Percentiles rank a stretch among this genome's conserved stretches.
Evolutionary conservation across 2,888 invertebrate genomes (phyloP).

Genomic region (Smittia aterrima): DNA sequence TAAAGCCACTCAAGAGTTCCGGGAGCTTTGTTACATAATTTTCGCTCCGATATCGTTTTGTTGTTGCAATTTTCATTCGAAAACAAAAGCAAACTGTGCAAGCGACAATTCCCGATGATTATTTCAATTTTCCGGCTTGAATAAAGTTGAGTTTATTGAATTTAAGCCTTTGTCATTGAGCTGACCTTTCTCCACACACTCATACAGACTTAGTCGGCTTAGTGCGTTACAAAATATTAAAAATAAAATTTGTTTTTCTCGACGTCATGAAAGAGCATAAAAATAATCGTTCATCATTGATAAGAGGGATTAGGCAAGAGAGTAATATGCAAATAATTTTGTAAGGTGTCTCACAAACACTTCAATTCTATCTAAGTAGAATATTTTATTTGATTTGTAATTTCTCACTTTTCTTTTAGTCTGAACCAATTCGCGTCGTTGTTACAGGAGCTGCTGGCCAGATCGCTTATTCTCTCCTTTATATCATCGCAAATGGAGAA

Average conservation of each 20-base stretch:
- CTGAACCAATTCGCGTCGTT: conserved; percentile 85
- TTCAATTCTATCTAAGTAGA: no score
- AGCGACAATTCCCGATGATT: neutral
- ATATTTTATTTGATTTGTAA: no score
- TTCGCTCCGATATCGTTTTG: neutral
- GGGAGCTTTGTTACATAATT: neutral
- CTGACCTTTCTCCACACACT: conserved; percentile 7
- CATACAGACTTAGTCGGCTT: neutral
- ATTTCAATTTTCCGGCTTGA: neutral
- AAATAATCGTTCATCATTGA: neutral
- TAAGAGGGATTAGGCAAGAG: neutral
- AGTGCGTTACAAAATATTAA: neutral
- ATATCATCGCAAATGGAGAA: conserved; percentile 92
- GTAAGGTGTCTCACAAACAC: neutral
- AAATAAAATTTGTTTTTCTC: neutral
- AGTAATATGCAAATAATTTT: neutral
- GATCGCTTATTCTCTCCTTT: conserved; percentile 95
- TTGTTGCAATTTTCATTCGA: neutral
- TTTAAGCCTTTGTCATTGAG: neutral
- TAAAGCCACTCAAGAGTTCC: neutral
- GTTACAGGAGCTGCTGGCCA: conserved; percentile 99
- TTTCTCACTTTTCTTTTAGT: conserved; percentile 55
- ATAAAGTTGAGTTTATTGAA: neutral
- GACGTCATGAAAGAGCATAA: neutral
- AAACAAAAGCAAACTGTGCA: neutral